A percentile compares a stretch with the other conserved stretches of the same genome.
phyloP scores from a whole-genome alignment of 1,140 invertebrate species.

The Hyles euphorbiae region DNA sequence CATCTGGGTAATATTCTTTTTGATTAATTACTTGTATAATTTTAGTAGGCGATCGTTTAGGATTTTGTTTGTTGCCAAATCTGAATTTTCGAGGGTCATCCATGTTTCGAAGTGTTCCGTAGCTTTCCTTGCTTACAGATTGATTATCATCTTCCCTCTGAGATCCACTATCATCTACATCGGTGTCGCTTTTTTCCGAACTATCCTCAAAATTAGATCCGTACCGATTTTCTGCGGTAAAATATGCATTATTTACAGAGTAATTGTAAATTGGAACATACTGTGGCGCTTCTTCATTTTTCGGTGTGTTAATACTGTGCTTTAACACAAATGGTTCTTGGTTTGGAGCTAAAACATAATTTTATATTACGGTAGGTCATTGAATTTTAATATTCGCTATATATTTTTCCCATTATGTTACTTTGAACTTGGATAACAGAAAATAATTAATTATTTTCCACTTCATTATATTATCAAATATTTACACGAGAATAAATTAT shows the following conservation, averaged over 20 bases:
- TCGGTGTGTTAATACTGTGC: background rate
- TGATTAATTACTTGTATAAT: too few relatives aligned
- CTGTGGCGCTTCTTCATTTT: slow-evolving; percentile 26
- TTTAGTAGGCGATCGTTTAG: too few relatives aligned
- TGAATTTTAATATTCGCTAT: too few relatives aligned
- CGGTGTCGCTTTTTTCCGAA: background rate
- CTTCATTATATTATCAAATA: too few relatives aligned
- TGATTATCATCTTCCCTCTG: background rate
- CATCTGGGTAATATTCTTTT: too few relatives aligned
- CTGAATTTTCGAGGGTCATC: background rate
- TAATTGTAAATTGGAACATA: slow-evolving; percentile 53
- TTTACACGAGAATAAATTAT: too few relatives aligned
- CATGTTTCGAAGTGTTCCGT: background rate
- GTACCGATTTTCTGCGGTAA: slow-evolving; percentile 34
- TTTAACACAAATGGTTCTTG: slow-evolving; percentile 24
- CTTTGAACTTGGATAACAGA: too few relatives aligned
- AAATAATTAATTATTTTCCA: too few relatives aligned
- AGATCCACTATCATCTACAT: background rate
- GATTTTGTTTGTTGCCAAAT: background rate
- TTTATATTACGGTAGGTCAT: too few relatives aligned
- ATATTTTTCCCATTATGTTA: too few relatives aligned
- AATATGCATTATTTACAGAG: slow-evolving; percentile 45
- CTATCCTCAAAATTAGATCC: slow-evolving; percentile 26
- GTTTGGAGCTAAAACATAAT: slow-evolving; percentile 22
- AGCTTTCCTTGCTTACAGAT: background rate